Conservation (phyloP, 1,140 invertebrate genomes). For the Trichonephila clavata region DNA sequence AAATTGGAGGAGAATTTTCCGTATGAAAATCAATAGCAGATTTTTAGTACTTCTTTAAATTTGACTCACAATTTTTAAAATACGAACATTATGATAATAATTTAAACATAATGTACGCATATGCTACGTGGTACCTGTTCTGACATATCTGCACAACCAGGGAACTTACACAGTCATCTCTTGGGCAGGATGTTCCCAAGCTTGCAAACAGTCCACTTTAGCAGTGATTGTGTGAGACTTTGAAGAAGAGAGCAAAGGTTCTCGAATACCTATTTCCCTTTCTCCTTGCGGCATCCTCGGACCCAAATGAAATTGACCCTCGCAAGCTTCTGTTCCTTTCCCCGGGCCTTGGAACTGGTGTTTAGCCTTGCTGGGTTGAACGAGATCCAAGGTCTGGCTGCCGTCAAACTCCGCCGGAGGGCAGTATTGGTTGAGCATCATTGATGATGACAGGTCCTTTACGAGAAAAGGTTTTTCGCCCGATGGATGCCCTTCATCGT, state of each 20-base stretch:
- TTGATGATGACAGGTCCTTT: slow-evolving; percentile 71
- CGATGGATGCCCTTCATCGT: slow-evolving; percentile 36
- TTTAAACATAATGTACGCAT: background rate
- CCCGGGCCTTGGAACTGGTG: background rate
- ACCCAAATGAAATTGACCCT: slow-evolving; percentile 28
- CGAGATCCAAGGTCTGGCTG: slow-evolving; percentile 67
- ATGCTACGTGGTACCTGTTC: background rate
- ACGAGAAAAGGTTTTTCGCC: slow-evolving; percentile 70
- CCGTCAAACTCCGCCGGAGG: slow-evolving; percentile 58
- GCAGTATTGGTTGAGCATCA: slow-evolving; percentile 74
- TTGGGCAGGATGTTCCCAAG: slow-evolving; percentile 67
- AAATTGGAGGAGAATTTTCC: no score
- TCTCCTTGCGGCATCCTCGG: slow-evolving; percentile 41
- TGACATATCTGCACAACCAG: background rate
- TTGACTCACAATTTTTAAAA: no score
- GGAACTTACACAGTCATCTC: slow-evolving; percentile 70
- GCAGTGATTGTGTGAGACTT: slow-evolving; percentile 41
- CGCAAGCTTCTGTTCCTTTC: background rate
- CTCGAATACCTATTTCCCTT: slow-evolving; percentile 62
- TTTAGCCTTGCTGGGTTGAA: slow-evolving; percentile 68
- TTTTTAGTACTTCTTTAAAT: no score
- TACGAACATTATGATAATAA: no score
- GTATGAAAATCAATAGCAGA: no score
- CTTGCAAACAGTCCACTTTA: slow-evolving; percentile 70
- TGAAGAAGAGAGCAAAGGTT: slow-evolving; percentile 51